Percentiles rank a stretch among this genome's conserved stretches.
These are phyloP conservation scores for Margarornis squamiger DNA, from an alignment of 2,797 vertebrate genomes.

Conservation along the genomic window DNA sequence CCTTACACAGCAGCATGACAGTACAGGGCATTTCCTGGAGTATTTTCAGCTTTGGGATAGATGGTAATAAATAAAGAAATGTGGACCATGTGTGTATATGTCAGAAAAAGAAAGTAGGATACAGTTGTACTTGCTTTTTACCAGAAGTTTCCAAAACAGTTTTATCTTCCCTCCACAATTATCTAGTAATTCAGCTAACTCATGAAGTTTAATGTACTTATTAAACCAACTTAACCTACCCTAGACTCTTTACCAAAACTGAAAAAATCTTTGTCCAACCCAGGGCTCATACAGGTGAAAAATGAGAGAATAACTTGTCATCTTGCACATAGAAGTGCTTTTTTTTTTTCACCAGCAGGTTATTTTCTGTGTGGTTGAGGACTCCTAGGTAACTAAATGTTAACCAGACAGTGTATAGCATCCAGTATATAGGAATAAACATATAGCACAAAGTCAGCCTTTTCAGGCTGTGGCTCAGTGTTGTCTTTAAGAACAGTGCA, in stretches of 20 bases:
- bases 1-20: not conserved
- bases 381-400: not conserved
- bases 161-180: not conserved
- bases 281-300: not conserved
- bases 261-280: not conserved
- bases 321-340: not conserved
- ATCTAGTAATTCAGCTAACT: not conserved
- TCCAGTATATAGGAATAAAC: not conserved
- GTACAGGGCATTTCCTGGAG: not conserved
- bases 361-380: not conserved
- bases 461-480: not conserved
- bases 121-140: not conserved
- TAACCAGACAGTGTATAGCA: not conserved
- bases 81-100: not conserved
- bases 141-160: not conserved
- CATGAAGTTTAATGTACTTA: not conserved
- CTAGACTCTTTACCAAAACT: not conserved
- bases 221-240: not conserved
- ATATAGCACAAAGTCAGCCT: not conserved
- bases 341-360: not conserved
- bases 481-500: not conserved
- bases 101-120: not conserved
- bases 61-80: not conserved
- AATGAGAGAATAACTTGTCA: not conserved
- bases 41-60: not conserved